Evolutionary conservation across 2,113 vertebrate species (phyloP), one percentile per base, ranked within the genome.

Genomic region (Scartelaos histophorus): DNA sequence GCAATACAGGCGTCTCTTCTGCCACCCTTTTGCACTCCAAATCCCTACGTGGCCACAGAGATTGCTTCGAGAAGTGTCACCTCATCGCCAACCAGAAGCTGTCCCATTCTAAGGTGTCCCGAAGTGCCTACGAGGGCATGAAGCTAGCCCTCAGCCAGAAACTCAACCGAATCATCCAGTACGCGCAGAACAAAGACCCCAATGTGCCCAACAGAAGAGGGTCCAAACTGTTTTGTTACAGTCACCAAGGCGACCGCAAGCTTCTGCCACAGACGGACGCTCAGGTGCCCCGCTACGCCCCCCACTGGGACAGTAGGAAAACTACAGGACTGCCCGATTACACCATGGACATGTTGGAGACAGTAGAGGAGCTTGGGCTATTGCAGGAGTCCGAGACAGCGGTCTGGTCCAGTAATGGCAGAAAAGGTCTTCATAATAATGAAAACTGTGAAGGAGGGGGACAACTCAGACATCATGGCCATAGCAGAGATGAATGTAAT

Each of bases 41-140:
- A 78, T 99, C 97, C 9, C 87, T 98, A 75, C 94, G 96, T 9
- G 97, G 97, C 13, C 97, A 99, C 92, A 95, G 95, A 92, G 96
- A 97, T 93, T 99, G 97, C 92, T 99, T 99, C 86, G 96, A 98
- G 88, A 99, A 99, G 88, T 98, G 94, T 85, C 97, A 99, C 88
- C 93, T 97, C 87, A 99, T 99, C 69, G 97, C 96, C 86, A 98
- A 98, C 90, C 97, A 99, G 87, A 96, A 97, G 87, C 95, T 96
- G 86, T 94, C 95, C 0, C 93, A 90, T 62, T 93, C 96, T 89
- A 98, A 96, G 81, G 94, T 94, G 24, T 94, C 96, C 66, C 95
- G 93, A 90, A 97, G 95, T 88, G 85, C 95, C 56, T 99, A 98
- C 17, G 95, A 96, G 91, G 97, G 95, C 87, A 92, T 99, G 87